Evolutionary conservation across 2,888 invertebrate genomes (phyloP), one percentile per base, ranked within the genome.

Genomic region (Ephialtes manifestator): DNA sequence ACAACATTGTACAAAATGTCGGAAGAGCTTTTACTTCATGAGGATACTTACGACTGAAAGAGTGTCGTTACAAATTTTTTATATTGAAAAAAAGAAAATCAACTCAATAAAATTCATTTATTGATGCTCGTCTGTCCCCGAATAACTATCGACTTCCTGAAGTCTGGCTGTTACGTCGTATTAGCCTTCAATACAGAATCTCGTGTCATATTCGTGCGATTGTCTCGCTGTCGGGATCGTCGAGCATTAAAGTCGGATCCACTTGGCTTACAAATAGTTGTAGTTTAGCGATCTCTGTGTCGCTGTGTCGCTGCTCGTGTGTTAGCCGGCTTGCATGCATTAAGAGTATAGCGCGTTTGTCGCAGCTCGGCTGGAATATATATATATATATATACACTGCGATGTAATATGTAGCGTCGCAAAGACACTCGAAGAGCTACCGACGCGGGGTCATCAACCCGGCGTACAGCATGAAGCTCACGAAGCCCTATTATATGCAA

Each of bases 401-500:
- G 18, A 75, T 63, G 48, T 18, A 60, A 24, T 63, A 39, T 65
- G 35, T 39, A 71, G 39, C 60, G 71, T 63, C 35, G 60, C 78
- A 63, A 70, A 79, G 70, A 53, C 71, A 79, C 70, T 71, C 78
- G 63, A 60, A 20, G 60, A 71, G 43, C 46, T 15, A 67, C 51
- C 67, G 53, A 55, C 51, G 43, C 48, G 77, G 58, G 78, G 78
- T 79, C 78, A 63, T 51, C 78, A 71, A 79, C 78, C 60, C 78
- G 63, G 20, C 78, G 70, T 65, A 28, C 60, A 10, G 31, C 70
- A 71, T 51, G 20, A 71, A 63, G 60, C 71, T 31, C 60, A 48
- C 75, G 78, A 79, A 79, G 70, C 78, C 71, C 70, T 55, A 55
- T 63, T 13, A 46, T 60, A 79, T 79, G 60, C 70, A 60, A 67